Conservation (phyloP, 1,140 invertebrate species). For the Micrasema minimum region DNA sequence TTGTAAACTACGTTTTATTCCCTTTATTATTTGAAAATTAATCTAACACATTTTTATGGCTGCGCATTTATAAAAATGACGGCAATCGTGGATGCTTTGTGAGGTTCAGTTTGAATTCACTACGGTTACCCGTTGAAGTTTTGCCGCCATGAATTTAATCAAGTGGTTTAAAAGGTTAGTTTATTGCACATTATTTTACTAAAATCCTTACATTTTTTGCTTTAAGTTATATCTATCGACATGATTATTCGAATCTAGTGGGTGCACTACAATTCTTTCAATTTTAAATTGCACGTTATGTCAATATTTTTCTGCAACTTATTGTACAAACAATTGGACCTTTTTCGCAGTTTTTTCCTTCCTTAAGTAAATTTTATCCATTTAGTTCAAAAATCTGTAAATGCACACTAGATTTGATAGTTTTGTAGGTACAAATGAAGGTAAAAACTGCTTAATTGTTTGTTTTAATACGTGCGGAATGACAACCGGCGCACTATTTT, state of each 20-base stretch:
- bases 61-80: neutral
- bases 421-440: too few relatives aligned
- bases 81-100: neutral
- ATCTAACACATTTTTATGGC: neutral
- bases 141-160: slow-evolving; percentile 19
- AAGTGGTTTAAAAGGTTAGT: slow-evolving; percentile 28
- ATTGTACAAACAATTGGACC: too few relatives aligned
- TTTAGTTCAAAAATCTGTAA: too few relatives aligned
- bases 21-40: neutral
- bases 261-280: neutral
- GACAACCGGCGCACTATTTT: too few relatives aligned
- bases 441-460: too few relatives aligned
- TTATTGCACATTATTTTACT: neutral
- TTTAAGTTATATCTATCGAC: neutral
- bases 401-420: too few relatives aligned
- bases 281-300: neutral
- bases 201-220: neutral
- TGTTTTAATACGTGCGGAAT: too few relatives aligned
- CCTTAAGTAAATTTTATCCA: too few relatives aligned
- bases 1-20: neutral
- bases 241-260: neutral
- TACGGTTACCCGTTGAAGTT: neutral
- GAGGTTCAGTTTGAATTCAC: neutral
- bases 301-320: too few relatives aligned
- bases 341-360: too few relatives aligned